Evolutionary conservation across 1,140 invertebrate genomes (phyloP), one percentile per base, ranked within the genome.

Genomic region (Drosophila seguyi): DNA sequence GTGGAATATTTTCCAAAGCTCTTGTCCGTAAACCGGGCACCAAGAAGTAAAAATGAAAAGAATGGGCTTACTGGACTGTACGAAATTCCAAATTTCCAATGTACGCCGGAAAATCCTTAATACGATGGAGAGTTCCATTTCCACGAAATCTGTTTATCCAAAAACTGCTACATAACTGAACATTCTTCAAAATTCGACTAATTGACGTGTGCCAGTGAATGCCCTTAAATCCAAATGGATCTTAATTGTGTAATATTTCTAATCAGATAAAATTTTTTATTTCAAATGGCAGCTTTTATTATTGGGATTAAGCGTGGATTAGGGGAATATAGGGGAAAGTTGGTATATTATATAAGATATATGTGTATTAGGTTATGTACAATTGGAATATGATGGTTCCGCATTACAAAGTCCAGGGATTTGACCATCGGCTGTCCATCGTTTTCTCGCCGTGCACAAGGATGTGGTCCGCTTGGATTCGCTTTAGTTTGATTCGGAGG

Each of bases 391-490:
- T 16, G 4, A 0, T 5, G 31, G 29, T 3, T 41, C 18, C 20
- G 13, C 18, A 20, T 34, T 36, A 10, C 13, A 22, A 13, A 10
- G 13, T 22, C 34, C 1, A 0, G 10, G 4, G 0, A 13, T 29
- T 29, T 50, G 27, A 31, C 27, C 53, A 13, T 25, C 6, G 53
- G 4, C 6, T 42, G 27, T 4, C 22, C 41, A 25, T 31, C 20
- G 56, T 34, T 65, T 63, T 65, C 56, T 42, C 20, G 27, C 61
- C 20, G 27, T 65, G 61, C 61, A 65, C 56, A 20, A 13, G n/a
- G 58, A 22, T 45, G 16, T 7, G 20, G 6, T 63, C 42, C 41
- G 42, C 22, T 36, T 65, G 11, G 20, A 3, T 14, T 22, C 6
- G 42, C 20, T 34, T 6, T 11, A 25, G 22, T 45, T 62, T 6